Evolutionary conservation across 2,888 invertebrate species (phyloP).

Genomic region (Microplitis manilae): DNA sequence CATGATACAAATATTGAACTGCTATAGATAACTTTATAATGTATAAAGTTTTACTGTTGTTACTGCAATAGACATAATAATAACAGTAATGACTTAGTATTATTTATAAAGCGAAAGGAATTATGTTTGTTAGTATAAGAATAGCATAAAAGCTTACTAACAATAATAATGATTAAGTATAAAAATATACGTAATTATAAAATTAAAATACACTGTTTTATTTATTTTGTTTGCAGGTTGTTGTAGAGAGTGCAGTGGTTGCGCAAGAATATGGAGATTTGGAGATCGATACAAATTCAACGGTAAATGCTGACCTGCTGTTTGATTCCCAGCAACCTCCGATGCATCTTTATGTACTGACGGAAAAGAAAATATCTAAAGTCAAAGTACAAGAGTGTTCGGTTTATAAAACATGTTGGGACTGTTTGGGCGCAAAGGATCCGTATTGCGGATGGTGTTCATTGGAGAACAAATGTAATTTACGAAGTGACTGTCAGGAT

Average conservation of each 20-base stretch:
- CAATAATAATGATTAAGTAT: constrained; percentile 13
- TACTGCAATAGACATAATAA: not conserved
- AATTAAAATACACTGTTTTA: not conserved
- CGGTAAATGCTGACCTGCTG: constrained; percentile 91
- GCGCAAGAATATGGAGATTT: constrained; percentile 95
- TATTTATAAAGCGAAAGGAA: not conserved
- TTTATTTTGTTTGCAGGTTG: constrained; percentile 76
- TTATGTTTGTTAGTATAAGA: constrained; percentile 44
- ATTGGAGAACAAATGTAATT: constrained; percentile 94
- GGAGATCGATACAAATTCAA: constrained; percentile 85
- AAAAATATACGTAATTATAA: constrained; percentile 12
- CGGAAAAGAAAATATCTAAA: constrained; percentile 91
- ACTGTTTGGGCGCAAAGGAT: constrained; percentile 94
- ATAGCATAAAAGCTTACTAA: constrained; percentile 10
- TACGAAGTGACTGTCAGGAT: constrained; percentile 92
- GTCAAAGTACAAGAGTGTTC: constrained; percentile 96
- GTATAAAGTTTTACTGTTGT: not conserved
- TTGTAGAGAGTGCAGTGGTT: constrained; percentile 86
- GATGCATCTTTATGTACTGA: constrained; percentile 95
- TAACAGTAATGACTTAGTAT: not conserved
- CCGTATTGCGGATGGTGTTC: constrained; percentile 99
- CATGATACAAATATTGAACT: not conserved
- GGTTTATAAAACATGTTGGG: constrained; percentile 91
- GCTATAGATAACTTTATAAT: not conserved
- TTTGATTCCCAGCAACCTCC: constrained; percentile 88